Evolutionary conservation across 2,113 vertebrate genomes (phyloP), one percentile per base, ranked within the genome.

Genomic region (Phrynosoma blainvillii): DNA sequence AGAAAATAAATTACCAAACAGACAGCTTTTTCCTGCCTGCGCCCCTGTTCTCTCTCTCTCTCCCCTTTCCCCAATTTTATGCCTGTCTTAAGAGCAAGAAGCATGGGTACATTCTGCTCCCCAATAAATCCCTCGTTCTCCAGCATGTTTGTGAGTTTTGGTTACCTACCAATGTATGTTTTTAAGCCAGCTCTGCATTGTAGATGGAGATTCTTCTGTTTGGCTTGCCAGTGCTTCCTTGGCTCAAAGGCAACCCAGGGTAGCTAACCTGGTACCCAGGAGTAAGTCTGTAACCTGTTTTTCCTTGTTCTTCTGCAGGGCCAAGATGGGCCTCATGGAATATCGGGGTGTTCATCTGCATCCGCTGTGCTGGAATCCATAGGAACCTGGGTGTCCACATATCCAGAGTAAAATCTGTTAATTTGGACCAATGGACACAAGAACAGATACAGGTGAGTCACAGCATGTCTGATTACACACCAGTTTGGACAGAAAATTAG

Each of bases 251-350:
- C 52, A 14, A 21, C 59, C 84, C 23, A 1, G 32, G 32, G 13
- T 10, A 2, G 59, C 0, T 20, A 25, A n/a, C 0, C 16, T 13
- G 84, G 30, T 3, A 32, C 47, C 0, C 3, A 1, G 0, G 27
- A 75, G 36, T 20, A 27, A 6, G 4, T 36, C 10, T 88, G 30
- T 84, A 86, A 71, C 25, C 11, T 0, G 76, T 0, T 79, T 42
- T 70, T 77, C 4, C 91, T 13, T 90, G 32, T 83, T n/a, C 87
- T 80, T 81, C 16, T 9, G 47, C 92, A 99, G 99, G 99, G 92
- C 99, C 99, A 20, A 97, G 99, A 97, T 99, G 99, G 99, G 98
- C 99, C 0, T 99, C 99, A 52, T 99, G 99, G 99, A 99, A 99
- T 84, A 97, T 99, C 14, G 99, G 99, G 0, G 98, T 99, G 20